A percentile compares a stretch with the other conserved stretches of the same genome.
phyloP scores from a whole-genome alignment of 2,113 vertebrate species.

The Paramisgurnus dabryanus region DNA sequence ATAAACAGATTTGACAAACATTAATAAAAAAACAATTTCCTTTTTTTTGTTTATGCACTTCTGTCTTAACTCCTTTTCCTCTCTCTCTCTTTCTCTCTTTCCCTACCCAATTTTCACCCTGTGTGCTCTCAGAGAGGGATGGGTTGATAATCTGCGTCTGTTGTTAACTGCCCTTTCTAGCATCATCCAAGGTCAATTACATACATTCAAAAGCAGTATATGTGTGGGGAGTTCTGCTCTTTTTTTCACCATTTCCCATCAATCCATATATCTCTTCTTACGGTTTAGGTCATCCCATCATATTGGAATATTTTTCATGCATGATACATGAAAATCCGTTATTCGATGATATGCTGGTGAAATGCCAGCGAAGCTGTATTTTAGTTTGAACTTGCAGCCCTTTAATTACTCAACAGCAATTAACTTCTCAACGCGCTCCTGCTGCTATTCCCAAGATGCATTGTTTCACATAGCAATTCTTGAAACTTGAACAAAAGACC shows the following conservation, averaged over 20 bases:
- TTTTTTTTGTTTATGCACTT: neutral
- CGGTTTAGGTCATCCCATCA: neutral
- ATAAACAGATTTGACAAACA: slow-evolving; percentile 70
- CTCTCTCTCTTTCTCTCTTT: slow-evolving; percentile 2
- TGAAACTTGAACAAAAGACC: slow-evolving; percentile 35
- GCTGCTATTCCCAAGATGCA: neutral
- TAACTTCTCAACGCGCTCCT: slow-evolving; percentile 25
- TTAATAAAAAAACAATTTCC: slow-evolving; percentile 53
- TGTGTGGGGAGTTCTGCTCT: slow-evolving; percentile 55
- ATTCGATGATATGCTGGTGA: neutral
- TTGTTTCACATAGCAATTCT: slow-evolving; percentile 30
- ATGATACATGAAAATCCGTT: neutral
- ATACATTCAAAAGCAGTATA: slow-evolving; percentile 64
- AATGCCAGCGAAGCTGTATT: slow-evolving; percentile 2
- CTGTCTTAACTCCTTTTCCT: neutral
- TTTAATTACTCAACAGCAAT: slow-evolving; percentile 33
- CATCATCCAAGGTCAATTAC: slow-evolving; percentile 76
- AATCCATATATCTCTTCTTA: slow-evolving; percentile 9
- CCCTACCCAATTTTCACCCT: slow-evolving; percentile 26
- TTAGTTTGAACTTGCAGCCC: slow-evolving; percentile 1
- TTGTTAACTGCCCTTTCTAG: slow-evolving; percentile 62
- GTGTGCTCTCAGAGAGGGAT: slow-evolving; percentile 55
- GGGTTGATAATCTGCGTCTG: slow-evolving; percentile 68
- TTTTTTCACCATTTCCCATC: slow-evolving; percentile 39
- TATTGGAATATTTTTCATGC: neutral